phyloP scores from a whole-genome alignment of 2,113 vertebrate species.

The Phaetusa simplex region DNA sequence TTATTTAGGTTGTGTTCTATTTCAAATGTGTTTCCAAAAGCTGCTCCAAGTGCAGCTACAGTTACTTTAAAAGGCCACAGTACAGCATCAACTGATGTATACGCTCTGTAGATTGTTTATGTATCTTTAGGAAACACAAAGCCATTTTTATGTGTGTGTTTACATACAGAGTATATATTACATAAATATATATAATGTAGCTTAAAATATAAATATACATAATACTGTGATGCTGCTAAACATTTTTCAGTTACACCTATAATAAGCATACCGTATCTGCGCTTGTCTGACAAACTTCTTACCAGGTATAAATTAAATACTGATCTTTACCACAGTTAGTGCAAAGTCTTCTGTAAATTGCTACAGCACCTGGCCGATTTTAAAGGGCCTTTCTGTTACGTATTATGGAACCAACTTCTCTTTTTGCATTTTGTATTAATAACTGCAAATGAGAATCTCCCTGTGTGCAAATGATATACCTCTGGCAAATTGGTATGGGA shows the following conservation, averaged over 20 bases:
- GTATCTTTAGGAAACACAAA: neutral
- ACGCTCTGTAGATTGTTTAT: neutral
- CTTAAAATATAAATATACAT: neutral
- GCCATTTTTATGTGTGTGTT: neutral
- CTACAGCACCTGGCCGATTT: neutral
- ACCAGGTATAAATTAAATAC: neutral
- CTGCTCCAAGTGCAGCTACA: neutral
- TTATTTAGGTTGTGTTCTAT: neutral
- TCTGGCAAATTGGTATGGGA: neutral
- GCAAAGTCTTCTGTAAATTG: neutral
- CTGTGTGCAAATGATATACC: neutral
- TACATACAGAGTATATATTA: neutral
- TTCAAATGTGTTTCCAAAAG: neutral
- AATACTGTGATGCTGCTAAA: neutral
- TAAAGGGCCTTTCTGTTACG: neutral
- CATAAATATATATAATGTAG: neutral
- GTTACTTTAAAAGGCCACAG: neutral
- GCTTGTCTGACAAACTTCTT: neutral
- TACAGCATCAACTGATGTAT: neutral
- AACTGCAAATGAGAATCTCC: neutral
- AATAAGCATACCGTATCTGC: neutral
- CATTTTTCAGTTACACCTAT: neutral
- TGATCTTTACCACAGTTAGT: neutral
- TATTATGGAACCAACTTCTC: neutral
- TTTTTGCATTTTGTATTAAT: neutral